These are phyloP conservation scores for Champsocephalus esox DNA, from an alignment of 2,797 vertebrate genomes.

Conservation along the genomic window DNA sequence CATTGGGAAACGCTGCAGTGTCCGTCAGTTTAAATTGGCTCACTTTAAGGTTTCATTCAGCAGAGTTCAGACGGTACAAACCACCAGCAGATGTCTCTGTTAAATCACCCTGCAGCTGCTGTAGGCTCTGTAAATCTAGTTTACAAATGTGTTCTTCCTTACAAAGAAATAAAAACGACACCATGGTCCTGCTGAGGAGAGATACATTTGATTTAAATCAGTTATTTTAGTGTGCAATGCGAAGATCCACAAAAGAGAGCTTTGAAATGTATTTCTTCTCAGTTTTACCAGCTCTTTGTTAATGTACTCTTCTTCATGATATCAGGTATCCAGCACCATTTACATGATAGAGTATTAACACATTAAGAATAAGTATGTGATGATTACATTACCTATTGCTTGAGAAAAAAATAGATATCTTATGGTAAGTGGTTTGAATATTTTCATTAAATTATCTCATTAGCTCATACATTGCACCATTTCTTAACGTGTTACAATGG, in stretches of 20 bases:
- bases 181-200: conserved; percentile 1
- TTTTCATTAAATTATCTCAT: neutral
- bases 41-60: conserved; percentile 32
- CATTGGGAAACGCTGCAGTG: conserved; percentile 12
- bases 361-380: neutral
- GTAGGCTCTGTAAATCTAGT: conserved; percentile 3
- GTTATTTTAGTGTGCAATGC: neutral
- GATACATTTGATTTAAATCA: conserved; percentile 5
- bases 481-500: neutral
- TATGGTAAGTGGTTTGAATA: neutral
- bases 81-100: conserved; percentile 73
- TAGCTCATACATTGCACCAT: neutral
- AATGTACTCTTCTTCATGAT: neutral
- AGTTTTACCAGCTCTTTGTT: conserved; percentile 32
- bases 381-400: conserved; percentile 2
- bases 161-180: conserved; percentile 4
- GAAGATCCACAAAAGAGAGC: conserved; percentile 1
- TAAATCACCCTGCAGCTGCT: conserved; percentile 40
- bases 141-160: conserved; percentile 6
- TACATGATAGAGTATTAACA: conserved; percentile 22
- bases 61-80: conserved; percentile 18
- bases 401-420: neutral
- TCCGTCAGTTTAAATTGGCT: conserved; percentile 11
- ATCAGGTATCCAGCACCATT: conserved; percentile 51
- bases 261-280: conserved; percentile 7